Conservation (phyloP, 1,140 invertebrate species). For the Scaptomyza montana region DNA sequence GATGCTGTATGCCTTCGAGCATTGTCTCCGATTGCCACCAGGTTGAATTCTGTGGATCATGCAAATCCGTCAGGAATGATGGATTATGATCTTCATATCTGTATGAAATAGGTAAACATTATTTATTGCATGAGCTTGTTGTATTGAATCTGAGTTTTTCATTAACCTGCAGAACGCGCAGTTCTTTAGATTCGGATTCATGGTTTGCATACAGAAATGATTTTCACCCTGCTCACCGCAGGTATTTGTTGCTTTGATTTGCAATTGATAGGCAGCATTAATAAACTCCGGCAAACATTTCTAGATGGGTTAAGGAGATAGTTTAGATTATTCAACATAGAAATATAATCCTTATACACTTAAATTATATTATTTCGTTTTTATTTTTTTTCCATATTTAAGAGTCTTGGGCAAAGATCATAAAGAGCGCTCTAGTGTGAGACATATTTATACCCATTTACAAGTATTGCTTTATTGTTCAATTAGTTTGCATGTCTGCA, state of each 20-base stretch:
- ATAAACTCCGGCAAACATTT: slow-evolving; percentile 98
- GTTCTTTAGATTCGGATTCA: slow-evolving; percentile 85
- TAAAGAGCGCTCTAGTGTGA: not conserved
- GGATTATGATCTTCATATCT: slow-evolving; percentile 75
- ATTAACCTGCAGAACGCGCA: slow-evolving; percentile 84
- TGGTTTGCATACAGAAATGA: slow-evolving; percentile 96
- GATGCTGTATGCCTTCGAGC: slow-evolving; percentile 95
- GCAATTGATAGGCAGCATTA: slow-evolving; percentile 95
- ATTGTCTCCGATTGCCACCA: slow-evolving; percentile 99
- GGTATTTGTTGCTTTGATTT: slow-evolving; percentile 97
- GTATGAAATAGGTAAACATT: not conserved
- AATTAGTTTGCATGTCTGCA: slow-evolving; percentile 63
- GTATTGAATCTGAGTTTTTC: not conserved
- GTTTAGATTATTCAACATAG: not conserved
- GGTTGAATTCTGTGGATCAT: slow-evolving; percentile 93
- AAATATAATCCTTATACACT: too few relatives aligned
- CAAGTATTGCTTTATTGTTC: slow-evolving; percentile 52
- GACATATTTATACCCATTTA: slow-evolving; percentile 2
- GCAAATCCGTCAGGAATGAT: slow-evolving; percentile 94
- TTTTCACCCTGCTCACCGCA: slow-evolving; percentile 92
- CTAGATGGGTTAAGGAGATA: slow-evolving; percentile 84
- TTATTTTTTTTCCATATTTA: not conserved
- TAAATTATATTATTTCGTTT: not conserved
- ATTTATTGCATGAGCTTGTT: not conserved
- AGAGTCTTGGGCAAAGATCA: not conserved